Conservation (phyloP, 2,888 invertebrate genomes). For the Apocheima hispidaria region DNA sequence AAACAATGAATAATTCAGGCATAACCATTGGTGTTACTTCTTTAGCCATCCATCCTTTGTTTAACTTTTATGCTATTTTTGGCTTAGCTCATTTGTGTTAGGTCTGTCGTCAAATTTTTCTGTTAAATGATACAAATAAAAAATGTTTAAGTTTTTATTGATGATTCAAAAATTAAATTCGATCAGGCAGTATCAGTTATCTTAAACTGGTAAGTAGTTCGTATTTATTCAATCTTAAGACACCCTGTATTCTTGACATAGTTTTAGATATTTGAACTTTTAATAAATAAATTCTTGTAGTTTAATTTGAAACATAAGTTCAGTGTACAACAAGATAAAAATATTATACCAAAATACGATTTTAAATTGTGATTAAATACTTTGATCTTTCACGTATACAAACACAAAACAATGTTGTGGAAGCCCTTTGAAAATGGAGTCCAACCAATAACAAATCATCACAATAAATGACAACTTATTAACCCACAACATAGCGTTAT, state of each 20-base stretch:
- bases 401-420: not conserved
- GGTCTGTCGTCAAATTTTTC: too few relatives aligned
- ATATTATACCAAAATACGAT: not conserved
- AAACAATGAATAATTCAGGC: not conserved
- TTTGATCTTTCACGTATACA: not conserved
- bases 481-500: not conserved
- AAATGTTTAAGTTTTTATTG: constrained; percentile 38
- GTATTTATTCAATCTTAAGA: constrained; percentile 2
- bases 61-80: not conserved
- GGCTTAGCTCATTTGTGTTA: too few relatives aligned
- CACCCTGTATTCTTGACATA: constrained; percentile 16
- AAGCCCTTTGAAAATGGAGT: not conserved
- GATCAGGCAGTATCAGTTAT: constrained; percentile 53
- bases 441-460: not conserved
- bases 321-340: too few relatives aligned
- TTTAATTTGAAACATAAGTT: not conserved
- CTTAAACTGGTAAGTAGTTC: constrained; percentile 6
- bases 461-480: not conserved
- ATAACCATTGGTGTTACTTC: too few relatives aligned
- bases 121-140: constrained; percentile 21
- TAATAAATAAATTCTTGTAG: not conserved
- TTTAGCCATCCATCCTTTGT: not conserved
- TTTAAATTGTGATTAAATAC: not conserved
- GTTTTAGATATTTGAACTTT: not conserved
- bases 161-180: constrained; percentile 56